Percentiles rank a stretch among this genome's conserved stretches.
Conservation (phyloP, 2,888 invertebrate genomes). For the Epicampocera succincta region DNA sequence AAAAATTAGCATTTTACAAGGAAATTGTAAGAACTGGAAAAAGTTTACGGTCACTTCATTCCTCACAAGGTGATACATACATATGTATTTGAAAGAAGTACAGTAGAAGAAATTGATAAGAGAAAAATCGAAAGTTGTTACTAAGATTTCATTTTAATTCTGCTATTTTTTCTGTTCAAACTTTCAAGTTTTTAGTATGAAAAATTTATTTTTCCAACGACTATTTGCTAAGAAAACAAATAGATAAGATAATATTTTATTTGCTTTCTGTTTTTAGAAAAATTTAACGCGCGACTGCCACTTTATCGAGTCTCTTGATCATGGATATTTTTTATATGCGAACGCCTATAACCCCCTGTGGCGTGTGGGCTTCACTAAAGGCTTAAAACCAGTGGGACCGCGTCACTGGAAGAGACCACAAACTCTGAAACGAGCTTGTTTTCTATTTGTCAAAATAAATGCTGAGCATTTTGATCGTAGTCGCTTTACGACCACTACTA, state of each 20-base stretch:
- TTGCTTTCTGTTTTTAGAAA: slow-evolving; percentile 74
- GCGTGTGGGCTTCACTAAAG: slow-evolving; percentile 77
- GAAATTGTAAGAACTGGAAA: too few species aligned
- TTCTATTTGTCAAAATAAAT: slow-evolving; percentile 75
- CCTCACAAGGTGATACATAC: too few species aligned
- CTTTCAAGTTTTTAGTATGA: too few species aligned
- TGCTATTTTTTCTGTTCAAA: too few species aligned
- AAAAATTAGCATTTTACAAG: too few species aligned
- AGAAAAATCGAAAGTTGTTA: too few species aligned
- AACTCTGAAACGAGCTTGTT: slow-evolving; percentile 74
- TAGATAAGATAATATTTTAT: not conserved
- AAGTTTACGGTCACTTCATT: too few species aligned
- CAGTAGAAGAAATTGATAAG: too few species aligned
- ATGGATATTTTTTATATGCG: slow-evolving; percentile 76
- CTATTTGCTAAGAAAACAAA: too few species aligned
- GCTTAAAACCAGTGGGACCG: slow-evolving; percentile 76
- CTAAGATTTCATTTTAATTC: not conserved
- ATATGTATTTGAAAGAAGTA: too few species aligned
- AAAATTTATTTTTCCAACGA: too few species aligned
- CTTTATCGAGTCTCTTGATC: slow-evolving; percentile 77
- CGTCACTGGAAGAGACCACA: slow-evolving; percentile 72
- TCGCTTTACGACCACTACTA: slow-evolving; percentile 66
- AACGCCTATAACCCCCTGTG: slow-evolving; percentile 76
- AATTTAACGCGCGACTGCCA: slow-evolving; percentile 77
- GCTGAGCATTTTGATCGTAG: slow-evolving; percentile 72